These are phyloP conservation scores for Laterallus jamaicensis DNA, from an alignment of 2,113 vertebrate genomes.

Conservation along the genomic window DNA sequence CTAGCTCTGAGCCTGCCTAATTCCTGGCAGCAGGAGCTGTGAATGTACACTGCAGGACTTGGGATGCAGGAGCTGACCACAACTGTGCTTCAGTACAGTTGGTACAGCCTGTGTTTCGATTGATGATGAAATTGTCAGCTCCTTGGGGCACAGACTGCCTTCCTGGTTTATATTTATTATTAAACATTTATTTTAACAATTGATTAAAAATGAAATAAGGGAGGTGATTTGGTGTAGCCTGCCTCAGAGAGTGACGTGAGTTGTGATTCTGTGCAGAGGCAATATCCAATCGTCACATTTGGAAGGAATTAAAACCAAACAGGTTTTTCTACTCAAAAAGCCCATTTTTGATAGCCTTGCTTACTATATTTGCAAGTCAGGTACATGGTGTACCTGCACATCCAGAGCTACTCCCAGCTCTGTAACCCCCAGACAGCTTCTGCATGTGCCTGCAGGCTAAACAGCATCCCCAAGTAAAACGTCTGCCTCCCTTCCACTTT, in stretches of 20 bases:
- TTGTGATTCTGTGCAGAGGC: not conserved
- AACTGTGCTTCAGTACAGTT: fast-evolving
- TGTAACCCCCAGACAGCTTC: not conserved
- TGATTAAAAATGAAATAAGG: not conserved
- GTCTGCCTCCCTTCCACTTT: not conserved
- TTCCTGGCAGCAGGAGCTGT: not conserved
- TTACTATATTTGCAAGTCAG: not conserved
- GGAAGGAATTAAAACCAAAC: not conserved
- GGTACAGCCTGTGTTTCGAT: fast-evolving
- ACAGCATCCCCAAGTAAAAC: not conserved
- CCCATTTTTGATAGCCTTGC: not conserved
- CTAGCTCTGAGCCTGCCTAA: not conserved
- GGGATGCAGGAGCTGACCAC: fast-evolving
- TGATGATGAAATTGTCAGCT: not conserved
- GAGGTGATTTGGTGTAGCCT: not conserved
- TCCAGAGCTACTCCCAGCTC: not conserved
- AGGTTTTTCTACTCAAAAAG: not conserved
- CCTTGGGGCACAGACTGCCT: not conserved
- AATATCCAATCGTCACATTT: not conserved
- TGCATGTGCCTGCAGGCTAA: not conserved
- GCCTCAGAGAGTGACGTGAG: not conserved
- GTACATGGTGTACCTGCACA: not conserved
- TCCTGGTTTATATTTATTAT: not conserved
- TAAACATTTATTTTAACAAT: not conserved
- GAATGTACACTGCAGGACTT: not conserved